These are phyloP conservation scores for Salvelinus fontinalis DNA, from an alignment of 2,113 vertebrate species.

Conservation along the genomic window DNA sequence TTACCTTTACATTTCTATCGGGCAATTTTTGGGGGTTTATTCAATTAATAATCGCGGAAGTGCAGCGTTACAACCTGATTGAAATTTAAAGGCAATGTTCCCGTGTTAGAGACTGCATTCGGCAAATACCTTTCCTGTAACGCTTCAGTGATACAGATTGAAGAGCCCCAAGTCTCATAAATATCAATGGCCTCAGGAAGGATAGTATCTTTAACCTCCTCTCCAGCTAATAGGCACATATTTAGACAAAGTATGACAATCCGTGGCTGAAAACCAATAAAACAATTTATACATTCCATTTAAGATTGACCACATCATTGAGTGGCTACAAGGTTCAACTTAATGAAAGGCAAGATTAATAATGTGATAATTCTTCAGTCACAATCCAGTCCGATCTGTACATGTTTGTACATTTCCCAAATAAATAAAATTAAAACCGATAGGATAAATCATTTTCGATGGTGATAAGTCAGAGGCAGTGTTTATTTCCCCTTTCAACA, in stretches of 20 bases:
- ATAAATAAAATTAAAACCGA: neutral
- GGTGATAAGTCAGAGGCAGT: slow-evolving; percentile 1
- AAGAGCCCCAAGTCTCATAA: no score
- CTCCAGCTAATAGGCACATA: slow-evolving; percentile 42
- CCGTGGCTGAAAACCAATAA: slow-evolving; percentile 32
- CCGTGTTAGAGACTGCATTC: no score
- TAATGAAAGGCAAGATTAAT: neutral
- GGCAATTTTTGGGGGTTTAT: no score
- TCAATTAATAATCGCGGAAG: no score
- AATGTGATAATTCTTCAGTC: neutral
- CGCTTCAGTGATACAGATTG: no score
- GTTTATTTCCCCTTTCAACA: slow-evolving; percentile 21
- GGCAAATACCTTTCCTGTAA: no score
- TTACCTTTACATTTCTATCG: no score
- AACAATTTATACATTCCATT: slow-evolving; percentile 49
- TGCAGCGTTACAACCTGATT: no score
- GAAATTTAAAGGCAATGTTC: no score
- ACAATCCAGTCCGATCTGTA: neutral
- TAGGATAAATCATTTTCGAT: neutral
- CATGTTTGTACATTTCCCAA: neutral
- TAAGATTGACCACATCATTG: neutral
- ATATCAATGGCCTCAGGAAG: neutral
- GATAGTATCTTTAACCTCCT: neutral
- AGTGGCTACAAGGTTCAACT: slow-evolving; percentile 37
- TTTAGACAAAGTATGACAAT: slow-evolving; percentile 14